These are phyloP conservation scores for Huso huso DNA, from an alignment of 2,797 vertebrate genomes.

Conservation along the genomic window DNA sequence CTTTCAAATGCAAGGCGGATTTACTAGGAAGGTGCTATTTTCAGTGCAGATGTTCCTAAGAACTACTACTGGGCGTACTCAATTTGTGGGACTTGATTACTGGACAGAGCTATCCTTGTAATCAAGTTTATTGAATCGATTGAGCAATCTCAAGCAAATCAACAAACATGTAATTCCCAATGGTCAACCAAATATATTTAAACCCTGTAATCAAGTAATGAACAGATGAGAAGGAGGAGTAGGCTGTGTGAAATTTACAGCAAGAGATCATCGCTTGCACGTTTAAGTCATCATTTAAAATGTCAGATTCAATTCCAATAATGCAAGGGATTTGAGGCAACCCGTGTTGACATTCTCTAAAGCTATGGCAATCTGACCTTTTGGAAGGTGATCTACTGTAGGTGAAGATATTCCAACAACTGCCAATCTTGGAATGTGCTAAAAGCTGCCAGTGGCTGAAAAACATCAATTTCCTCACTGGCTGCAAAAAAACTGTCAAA, in stretches of 20 bases:
- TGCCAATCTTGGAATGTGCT: too few species aligned
- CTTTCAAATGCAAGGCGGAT: background rate
- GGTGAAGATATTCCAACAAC: too few species aligned
- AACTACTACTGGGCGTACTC: background rate
- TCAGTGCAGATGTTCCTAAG: background rate
- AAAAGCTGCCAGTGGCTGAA: too few species aligned
- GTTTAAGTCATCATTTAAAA: too few species aligned
- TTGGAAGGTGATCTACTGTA: too few species aligned
- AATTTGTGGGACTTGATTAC: background rate
- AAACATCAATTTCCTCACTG: too few species aligned
- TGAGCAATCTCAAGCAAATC: background rate
- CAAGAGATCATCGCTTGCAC: too few species aligned
- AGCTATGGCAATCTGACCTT: too few species aligned
- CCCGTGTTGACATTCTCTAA: too few species aligned
- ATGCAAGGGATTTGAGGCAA: too few species aligned
- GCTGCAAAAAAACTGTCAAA: too few species aligned
- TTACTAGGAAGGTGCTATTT: background rate
- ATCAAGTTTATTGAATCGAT: background rate
- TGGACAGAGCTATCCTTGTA: background rate
- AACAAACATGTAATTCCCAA: background rate
- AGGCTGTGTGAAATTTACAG: background rate
- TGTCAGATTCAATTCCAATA: too few species aligned
- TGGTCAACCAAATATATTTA: background rate
- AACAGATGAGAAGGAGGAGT: conserved; percentile 9
- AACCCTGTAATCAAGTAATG: conserved; percentile 13